These are phyloP conservation scores for Melipona beecheii DNA, from an alignment of 2,888 invertebrate species.

Conservation along the genomic window DNA sequence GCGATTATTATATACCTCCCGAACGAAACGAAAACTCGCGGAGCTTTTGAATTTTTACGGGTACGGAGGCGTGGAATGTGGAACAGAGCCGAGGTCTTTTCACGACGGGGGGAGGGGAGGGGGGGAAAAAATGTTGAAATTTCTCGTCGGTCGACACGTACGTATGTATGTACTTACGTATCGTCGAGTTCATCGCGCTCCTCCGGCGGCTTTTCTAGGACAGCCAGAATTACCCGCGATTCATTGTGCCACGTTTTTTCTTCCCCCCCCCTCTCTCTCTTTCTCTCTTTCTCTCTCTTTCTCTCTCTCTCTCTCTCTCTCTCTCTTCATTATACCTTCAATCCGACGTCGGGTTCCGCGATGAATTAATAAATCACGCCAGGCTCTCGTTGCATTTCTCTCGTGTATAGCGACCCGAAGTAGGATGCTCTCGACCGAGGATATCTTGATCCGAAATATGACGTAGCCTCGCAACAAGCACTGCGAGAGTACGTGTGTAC, in stretches of 20 bases:
- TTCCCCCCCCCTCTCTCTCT: background rate
- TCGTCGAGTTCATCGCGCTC: constrained; percentile 43
- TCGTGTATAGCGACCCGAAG: background rate
- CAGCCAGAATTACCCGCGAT: constrained; percentile 38
- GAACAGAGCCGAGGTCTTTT: constrained; percentile 23
- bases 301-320: too few species aligned
- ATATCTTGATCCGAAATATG: background rate
- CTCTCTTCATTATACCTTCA: constrained; percentile 31
- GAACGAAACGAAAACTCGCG: background rate
- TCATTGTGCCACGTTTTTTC: constrained; percentile 36
- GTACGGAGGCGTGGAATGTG: background rate
- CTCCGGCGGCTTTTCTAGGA: constrained; percentile 33
- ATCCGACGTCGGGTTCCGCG: constrained; percentile 34
- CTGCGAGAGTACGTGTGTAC: background rate
- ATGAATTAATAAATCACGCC: constrained; percentile 43
- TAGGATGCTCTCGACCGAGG: background rate
- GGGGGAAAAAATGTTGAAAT: constrained; percentile 12
- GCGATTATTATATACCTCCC: too few species aligned
- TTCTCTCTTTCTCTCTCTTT: background rate
- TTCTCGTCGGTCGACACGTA: constrained; percentile 31
- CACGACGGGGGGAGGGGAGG: constrained; percentile 1
- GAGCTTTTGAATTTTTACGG: background rate
- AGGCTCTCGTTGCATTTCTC: background rate
- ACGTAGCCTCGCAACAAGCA: background rate
- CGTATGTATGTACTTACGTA: constrained; percentile 31